Evolutionary conservation across 2,888 invertebrate species (phyloP).

Genomic region (Tholera decimalis): DNA sequence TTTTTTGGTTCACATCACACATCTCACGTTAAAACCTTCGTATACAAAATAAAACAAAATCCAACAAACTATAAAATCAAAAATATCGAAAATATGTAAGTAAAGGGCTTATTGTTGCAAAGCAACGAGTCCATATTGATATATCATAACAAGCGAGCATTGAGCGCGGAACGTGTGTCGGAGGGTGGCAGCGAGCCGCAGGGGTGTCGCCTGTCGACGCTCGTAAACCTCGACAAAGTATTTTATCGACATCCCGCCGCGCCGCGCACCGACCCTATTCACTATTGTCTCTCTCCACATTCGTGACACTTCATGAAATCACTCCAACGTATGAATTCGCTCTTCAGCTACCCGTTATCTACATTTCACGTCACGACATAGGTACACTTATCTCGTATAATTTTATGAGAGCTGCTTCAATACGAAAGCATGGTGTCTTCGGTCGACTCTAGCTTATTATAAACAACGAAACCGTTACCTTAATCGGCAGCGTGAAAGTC

Average conservation of each 20-base stretch:
- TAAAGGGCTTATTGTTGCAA: conserved; percentile 57
- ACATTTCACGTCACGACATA: conserved; percentile 33
- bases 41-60: conserved; percentile 32
- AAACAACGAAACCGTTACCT: conserved; percentile 85
- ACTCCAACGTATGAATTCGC: conserved; percentile 82
- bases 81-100: conserved; percentile 48
- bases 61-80: conserved; percentile 18
- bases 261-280: conserved; percentile 82
- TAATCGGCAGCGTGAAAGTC: conserved; percentile 88
- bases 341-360: conserved; percentile 59
- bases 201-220: conserved; percentile 82
- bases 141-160: conserved; percentile 83
- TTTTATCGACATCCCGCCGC: conserved; percentile 84
- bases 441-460: conserved; percentile 76
- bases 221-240: conserved; percentile 88
- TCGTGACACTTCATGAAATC: conserved; percentile 87
- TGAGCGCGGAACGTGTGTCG: conserved; percentile 64
- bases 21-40: neutral
- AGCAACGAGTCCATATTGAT: conserved; percentile 76
- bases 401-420: conserved; percentile 20
- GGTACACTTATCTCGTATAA: conserved; percentile 32
- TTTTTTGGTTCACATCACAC: too few relatives aligned
- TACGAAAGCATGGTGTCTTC: conserved; percentile 54
- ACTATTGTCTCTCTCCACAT: conserved; percentile 85
- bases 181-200: conserved; percentile 70